phyloP scores from a whole-genome alignment of 2,888 invertebrate species.

The Ethmia dodecea region DNA sequence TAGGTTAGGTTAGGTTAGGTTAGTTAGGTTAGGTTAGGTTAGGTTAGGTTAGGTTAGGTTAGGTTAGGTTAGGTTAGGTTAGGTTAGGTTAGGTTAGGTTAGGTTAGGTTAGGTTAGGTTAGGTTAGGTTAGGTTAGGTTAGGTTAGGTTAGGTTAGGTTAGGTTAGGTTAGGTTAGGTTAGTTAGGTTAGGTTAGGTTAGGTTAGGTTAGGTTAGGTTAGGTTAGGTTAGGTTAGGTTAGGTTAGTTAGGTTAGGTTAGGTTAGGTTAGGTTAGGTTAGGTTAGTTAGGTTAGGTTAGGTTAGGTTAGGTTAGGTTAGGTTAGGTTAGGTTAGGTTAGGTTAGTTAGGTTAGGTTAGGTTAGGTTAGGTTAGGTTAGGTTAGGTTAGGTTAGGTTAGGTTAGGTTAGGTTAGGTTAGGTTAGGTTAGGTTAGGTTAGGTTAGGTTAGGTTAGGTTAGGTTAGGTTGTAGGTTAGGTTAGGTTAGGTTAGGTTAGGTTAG shows the following conservation, averaged over 20 bases:
- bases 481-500: constrained; percentile 15
- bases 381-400: constrained; percentile 14
- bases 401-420: constrained; percentile 18
- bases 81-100: constrained; percentile 14
- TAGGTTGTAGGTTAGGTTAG: constrained; percentile 20
- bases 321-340: constrained; percentile 18
- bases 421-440: constrained; percentile 18
- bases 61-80: constrained; percentile 18
- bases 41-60: constrained; percentile 13
- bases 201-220: constrained; percentile 20
- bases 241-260: constrained; percentile 22
- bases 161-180: constrained; percentile 19
- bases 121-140: constrained; percentile 17
- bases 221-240: constrained; percentile 20
- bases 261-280: constrained; percentile 17
- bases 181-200: constrained; percentile 20
- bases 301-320: constrained; percentile 18
- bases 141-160: constrained; percentile 17
- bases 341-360: constrained; percentile 16
- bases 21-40: constrained; percentile 7
- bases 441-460: constrained; percentile 13
- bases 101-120: constrained; percentile 12
- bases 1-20: constrained; percentile 11
- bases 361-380: constrained; percentile 14
- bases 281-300: constrained; percentile 16